Percentiles rank a stretch among this genome's conserved stretches.
phyloP scores from a whole-genome alignment of 2,797 vertebrate genomes.

The Avahi laniger region DNA sequence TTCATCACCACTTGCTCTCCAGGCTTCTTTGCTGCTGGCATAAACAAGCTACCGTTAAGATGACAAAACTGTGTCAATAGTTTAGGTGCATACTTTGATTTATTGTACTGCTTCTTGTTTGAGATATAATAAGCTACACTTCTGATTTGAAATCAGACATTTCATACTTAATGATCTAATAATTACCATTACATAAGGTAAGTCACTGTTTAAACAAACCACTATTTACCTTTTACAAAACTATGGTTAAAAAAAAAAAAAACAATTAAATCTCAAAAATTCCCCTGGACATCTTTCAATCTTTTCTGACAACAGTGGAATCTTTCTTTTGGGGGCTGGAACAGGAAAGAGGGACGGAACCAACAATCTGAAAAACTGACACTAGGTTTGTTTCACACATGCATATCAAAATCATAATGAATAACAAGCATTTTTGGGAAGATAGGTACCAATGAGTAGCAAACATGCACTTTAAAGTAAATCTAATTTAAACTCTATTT shows the following conservation, averaged over 20 bases:
- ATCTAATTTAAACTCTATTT: background rate
- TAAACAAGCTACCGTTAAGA: no score
- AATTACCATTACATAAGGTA: background rate
- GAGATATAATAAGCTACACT: no score
- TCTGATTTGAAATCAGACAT: no score
- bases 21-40: no score
- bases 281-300: background rate
- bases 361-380: background rate
- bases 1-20: no score
- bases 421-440: background rate
- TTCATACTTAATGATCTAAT: no score
- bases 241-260: background rate
- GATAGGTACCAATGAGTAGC: background rate
- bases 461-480: constrained; percentile 7
- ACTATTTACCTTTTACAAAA: constrained; percentile 35
- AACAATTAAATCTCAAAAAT: constrained; percentile 45
- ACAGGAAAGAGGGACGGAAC: background rate
- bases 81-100: no score
- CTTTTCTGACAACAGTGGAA: constrained; percentile 15
- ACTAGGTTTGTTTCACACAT: background rate
- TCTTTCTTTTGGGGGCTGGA: background rate
- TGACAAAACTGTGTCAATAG: no score
- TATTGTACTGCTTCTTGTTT: no score
- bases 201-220: constrained; percentile 1
- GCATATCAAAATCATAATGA: constrained; percentile 49